These are phyloP conservation scores for Drosophila pachea DNA, from an alignment of 1,140 invertebrate genomes.

Conservation along the genomic window DNA sequence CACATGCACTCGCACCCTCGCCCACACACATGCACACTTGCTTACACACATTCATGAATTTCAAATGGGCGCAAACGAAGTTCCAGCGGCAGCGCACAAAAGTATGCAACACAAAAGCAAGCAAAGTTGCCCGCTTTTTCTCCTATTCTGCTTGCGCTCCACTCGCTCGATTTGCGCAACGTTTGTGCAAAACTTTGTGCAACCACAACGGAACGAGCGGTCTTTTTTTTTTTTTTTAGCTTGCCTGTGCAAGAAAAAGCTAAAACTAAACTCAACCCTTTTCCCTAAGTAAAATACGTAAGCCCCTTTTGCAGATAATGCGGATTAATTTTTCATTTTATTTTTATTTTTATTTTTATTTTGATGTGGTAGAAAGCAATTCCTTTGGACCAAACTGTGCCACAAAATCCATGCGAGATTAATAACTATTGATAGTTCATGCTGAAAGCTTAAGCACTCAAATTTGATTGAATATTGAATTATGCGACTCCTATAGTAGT, in stretches of 20 bases:
- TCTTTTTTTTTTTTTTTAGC: conserved; percentile 1
- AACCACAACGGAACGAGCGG: conserved; percentile 23
- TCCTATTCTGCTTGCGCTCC: conserved; percentile 19
- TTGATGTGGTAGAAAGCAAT: too few species aligned
- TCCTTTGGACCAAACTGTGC: too few species aligned
- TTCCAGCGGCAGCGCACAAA: conserved; percentile 54
- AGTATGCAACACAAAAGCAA: conserved; percentile 59
- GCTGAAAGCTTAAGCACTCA: too few species aligned
- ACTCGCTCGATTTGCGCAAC: conserved; percentile 47
- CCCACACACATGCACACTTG: conserved; percentile 14
- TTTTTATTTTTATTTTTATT: not conserved
- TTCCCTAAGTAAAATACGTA: conserved; percentile 31
- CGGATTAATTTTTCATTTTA: conserved; percentile 1
- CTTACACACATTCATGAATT: conserved; percentile 59
- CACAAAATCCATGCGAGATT: too few species aligned
- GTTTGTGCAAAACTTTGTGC: conserved; percentile 45
- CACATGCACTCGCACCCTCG: conserved; percentile 22
- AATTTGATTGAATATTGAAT: too few species aligned
- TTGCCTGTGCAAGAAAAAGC: conserved; percentile 20
- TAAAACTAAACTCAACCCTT: conserved; percentile 4
- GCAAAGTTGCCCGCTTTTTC: conserved; percentile 46
- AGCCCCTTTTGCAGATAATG: conserved; percentile 18
- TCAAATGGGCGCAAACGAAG: conserved; percentile 72
- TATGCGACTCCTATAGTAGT: too few species aligned
- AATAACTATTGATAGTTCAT: too few species aligned